phyloP scores from a whole-genome alignment of 1,140 invertebrate species.

The Maniola jurtina region DNA sequence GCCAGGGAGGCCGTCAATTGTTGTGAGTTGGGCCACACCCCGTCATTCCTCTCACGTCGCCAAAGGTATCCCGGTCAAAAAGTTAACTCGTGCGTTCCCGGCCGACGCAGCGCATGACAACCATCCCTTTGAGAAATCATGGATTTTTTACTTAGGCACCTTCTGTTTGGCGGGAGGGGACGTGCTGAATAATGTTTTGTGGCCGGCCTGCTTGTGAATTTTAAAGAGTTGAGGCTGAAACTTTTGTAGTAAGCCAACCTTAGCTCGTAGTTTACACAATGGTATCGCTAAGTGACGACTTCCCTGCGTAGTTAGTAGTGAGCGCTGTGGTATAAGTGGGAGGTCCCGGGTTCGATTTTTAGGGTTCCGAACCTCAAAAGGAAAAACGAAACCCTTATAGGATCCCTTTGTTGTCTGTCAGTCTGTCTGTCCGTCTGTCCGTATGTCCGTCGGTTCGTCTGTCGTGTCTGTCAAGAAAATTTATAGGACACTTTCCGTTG shows the following conservation, averaged over 20 bases:
- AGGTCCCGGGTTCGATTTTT: too few species aligned
- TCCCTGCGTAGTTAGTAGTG: too few species aligned
- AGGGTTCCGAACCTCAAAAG: too few species aligned
- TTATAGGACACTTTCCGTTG: too few species aligned
- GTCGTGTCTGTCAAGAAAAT: too few species aligned
- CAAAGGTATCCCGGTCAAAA: slow-evolving; percentile 74
- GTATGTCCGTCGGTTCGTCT: too few species aligned
- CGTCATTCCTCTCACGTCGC: slow-evolving; percentile 64
- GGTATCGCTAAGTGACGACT: too few species aligned
- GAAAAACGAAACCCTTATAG: too few species aligned
- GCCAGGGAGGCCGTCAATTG: too few species aligned
- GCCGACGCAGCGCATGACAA: slow-evolving; percentile 45
- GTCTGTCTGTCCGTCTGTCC: too few species aligned
- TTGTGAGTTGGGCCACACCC: slow-evolving; percentile 36
- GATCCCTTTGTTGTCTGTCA: too few species aligned
- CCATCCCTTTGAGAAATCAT: slow-evolving; percentile 75
- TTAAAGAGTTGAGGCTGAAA: slow-evolving; percentile 11
- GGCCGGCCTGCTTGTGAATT: slow-evolving; percentile 34
- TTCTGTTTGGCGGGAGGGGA: slow-evolving; percentile 39
- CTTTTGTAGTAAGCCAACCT: neutral
- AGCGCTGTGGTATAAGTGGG: too few species aligned
- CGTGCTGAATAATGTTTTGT: slow-evolving; percentile 48
- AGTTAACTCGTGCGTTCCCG: slow-evolving; percentile 69
- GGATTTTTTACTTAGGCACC: slow-evolving; percentile 61
- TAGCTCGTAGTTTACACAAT: neutral